phyloP scores from a whole-genome alignment of 1,140 invertebrate species.

The Dinoponera quadriceps region DNA sequence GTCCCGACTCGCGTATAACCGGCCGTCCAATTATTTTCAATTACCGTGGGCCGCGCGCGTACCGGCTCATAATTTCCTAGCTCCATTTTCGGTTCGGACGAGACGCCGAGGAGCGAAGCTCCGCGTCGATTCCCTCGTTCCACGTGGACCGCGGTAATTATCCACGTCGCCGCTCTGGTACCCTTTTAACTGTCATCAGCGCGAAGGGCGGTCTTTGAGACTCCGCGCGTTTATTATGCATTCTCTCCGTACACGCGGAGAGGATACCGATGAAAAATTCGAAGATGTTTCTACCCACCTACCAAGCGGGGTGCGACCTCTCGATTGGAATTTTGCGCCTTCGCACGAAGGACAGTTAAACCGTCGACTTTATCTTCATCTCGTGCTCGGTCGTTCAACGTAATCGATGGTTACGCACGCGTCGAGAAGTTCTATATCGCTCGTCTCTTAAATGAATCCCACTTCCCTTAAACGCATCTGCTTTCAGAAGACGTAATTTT shows the following conservation, averaged over 20 bases:
- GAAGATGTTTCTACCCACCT: background rate
- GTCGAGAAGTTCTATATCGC: too few species aligned
- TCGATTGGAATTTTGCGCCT: too few species aligned
- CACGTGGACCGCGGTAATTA: conserved; percentile 37
- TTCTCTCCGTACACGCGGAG: background rate
- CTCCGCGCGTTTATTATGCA: conserved; percentile 3
- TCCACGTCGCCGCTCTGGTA: conserved; percentile 18
- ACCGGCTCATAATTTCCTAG: conserved; percentile 67
- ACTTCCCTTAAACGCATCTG: background rate
- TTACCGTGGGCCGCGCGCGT: conserved; percentile 62
- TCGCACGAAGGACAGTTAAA: too few species aligned
- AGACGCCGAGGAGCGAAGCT: conserved; percentile 1
- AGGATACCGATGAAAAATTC: background rate
- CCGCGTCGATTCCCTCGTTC: conserved; percentile 27
- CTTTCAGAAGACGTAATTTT: background rate
- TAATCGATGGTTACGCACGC: background rate
- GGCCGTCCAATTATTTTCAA: conserved; percentile 74
- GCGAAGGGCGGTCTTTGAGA: background rate
- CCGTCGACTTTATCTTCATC: too few species aligned
- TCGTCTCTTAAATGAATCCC: background rate
- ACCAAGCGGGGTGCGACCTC: too few species aligned
- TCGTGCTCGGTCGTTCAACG: too few species aligned
- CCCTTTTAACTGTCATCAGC: conserved; percentile 9
- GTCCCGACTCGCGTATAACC: conserved; percentile 67
- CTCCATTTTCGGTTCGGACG: conserved; percentile 65